Conservation (phyloP, 2,113 vertebrate genomes). For the Saiga tatarica region DNA sequence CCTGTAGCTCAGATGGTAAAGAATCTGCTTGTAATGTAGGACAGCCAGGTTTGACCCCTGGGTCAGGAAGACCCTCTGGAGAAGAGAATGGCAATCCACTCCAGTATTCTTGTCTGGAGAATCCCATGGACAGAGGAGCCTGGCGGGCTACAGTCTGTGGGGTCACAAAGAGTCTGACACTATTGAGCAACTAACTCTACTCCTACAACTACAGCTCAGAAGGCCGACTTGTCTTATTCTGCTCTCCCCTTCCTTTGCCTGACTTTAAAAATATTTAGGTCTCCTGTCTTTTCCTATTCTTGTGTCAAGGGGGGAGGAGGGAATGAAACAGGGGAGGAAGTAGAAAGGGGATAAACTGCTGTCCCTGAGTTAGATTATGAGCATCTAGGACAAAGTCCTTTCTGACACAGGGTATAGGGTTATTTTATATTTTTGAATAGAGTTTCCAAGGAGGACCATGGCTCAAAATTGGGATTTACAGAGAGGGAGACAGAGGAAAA, state of each 20-base stretch:
- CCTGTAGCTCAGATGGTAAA: neutral
- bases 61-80: neutral
- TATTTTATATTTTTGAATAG: neutral
- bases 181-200: neutral
- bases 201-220: neutral
- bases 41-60: neutral
- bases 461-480: neutral
- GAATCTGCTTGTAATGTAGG: neutral
- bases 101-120: neutral
- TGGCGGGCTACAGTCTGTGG: neutral
- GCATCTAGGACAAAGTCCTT: neutral
- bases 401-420: neutral
- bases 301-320: neutral
- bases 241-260: neutral
- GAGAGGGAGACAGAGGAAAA: neutral
- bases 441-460: neutral
- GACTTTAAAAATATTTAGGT: neutral
- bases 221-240: accelerated
- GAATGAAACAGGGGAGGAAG: neutral
- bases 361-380: neutral
- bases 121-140: neutral
- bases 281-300: neutral
- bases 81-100: neutral
- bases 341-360: neutral
- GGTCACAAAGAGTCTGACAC: neutral